A percentile compares a stretch with the other conserved stretches of the same genome.
Conservation (phyloP, 2,113 vertebrate species). For the Podilymbus podiceps region DNA sequence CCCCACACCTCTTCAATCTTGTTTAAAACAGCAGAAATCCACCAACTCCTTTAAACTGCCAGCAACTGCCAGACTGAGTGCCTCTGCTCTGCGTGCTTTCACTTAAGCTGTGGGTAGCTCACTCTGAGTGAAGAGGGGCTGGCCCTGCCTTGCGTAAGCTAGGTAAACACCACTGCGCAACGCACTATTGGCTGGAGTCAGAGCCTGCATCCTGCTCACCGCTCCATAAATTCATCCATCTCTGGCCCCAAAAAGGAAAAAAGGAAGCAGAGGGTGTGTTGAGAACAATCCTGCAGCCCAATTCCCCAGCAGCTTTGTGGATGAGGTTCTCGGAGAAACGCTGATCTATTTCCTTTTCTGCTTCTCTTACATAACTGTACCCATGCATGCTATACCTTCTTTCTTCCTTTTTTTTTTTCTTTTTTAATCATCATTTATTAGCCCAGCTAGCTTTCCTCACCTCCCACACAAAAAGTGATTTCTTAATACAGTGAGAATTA, state of each 20-base stretch:
- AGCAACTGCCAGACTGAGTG: constrained; percentile 35
- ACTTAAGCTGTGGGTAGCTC: constrained; percentile 55
- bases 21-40: constrained; percentile 19
- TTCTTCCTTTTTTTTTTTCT: not conserved
- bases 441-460: constrained; percentile 32
- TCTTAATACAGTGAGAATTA: not conserved
- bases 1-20: not conserved
- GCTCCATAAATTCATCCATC: constrained; percentile 49
- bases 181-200: constrained; percentile 46
- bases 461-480: constrained; percentile 38
- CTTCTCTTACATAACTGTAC: constrained; percentile 64
- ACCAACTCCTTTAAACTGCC: constrained; percentile 40
- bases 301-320: not conserved
- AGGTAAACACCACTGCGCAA: constrained; percentile 59
- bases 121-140: constrained; percentile 54
- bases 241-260: constrained; percentile 69
- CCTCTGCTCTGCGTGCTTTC: constrained; percentile 52
- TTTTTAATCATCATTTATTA: constrained; percentile 29
- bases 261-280: constrained; percentile 65
- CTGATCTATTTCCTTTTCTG: constrained; percentile 59
- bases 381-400: not conserved
- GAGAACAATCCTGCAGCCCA: constrained; percentile 42
- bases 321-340: constrained; percentile 37
- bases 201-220: constrained; percentile 34
- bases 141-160: constrained; percentile 59